A percentile compares a stretch with the other conserved stretches of the same genome.
Conservation (phyloP, 2,888 invertebrate genomes). For the Idaea aversata region DNA sequence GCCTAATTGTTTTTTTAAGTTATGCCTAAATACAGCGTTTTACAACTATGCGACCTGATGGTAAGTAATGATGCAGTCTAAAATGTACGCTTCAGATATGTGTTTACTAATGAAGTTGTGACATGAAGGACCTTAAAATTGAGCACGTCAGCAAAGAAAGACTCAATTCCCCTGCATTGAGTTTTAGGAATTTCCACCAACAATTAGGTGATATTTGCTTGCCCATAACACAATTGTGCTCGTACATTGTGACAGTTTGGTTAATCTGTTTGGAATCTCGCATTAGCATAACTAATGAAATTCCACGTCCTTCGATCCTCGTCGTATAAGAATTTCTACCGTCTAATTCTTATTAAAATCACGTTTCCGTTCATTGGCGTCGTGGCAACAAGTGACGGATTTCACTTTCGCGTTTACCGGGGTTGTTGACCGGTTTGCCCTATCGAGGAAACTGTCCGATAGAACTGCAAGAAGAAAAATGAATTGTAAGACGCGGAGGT, state of each 20-base stretch:
- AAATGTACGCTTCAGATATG: too few relatives aligned
- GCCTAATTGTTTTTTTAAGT: too few relatives aligned
- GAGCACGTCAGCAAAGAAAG: too few relatives aligned
- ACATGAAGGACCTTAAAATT: too few relatives aligned
- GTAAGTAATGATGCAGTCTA: too few relatives aligned
- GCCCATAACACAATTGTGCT: conserved; percentile 12
- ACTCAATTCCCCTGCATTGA: too few relatives aligned
- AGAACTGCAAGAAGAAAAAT: conserved; percentile 27
- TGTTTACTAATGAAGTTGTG: too few relatives aligned
- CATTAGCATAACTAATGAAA: conserved; percentile 28
- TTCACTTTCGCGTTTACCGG: conserved; percentile 61
- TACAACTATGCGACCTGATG: too few relatives aligned
- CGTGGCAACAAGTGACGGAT: conserved; percentile 66
- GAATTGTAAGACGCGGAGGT: conserved; percentile 23
- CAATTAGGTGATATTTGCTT: neutral
- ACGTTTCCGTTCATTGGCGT: conserved; percentile 50
- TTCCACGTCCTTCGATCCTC: conserved; percentile 18
- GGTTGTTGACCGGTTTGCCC: conserved; percentile 53
- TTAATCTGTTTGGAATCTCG: conserved; percentile 21
- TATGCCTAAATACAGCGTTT: too few relatives aligned
- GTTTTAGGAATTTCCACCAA: neutral
- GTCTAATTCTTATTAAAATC: conserved; percentile 41
- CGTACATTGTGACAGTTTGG: conserved; percentile 11
- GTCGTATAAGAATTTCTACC: conserved; percentile 40
- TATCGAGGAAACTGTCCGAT: conserved; percentile 39